Evolutionary conservation across 2,888 invertebrate species (phyloP), one percentile per base, ranked within the genome.

Genomic region (Hypsopygia costalis): DNA sequence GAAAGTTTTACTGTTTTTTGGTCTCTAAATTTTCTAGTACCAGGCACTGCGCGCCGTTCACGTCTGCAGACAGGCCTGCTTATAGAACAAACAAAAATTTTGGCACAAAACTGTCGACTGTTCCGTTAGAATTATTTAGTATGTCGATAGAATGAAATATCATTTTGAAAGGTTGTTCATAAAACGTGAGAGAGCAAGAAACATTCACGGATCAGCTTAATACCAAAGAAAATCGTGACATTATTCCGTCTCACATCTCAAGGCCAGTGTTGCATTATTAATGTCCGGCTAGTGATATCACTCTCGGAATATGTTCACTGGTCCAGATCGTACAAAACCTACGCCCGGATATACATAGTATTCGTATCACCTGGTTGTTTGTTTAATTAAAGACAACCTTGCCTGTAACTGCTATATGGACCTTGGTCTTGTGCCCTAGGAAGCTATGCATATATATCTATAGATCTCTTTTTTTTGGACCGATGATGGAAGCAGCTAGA

Each of bases 231-330:
- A 61, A 58, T 55, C 55, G 58, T 61, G 55, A 58, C 58, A 56
- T 58, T 53, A 56, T 54, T 52, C 57, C 52, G 62, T 69, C 58
- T 60, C 53, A 52, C 58, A 49, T 55, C 58, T 63, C 65, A 65
- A 70, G 66, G 64, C 48, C 62, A 44, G 25, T 6, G 6, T 59
- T 72, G 65, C 65, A 71, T 71, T 75, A 71, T 66, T 67, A 69
- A 72, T 77, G 55, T 54, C 55, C 52, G 22, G 48, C 54, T 25
- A 58, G 53, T 75, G 65, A 76, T 69, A 69, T 74, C 69, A 74
- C 64, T 54, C 58, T 58, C 51, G 45, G 51, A 51, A 43, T 33
- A 27, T 27, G 25, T 29, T 16, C 20, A 20, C 31, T 31, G 16
- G 9, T 32, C n/a, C 32, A 16, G 16, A 20, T 16, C 12, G 12